A percentile compares a stretch with the other conserved stretches of the same genome.
Evolutionary conservation across 2,797 vertebrate species (phyloP).

Genomic region (Hypotaenidia philippensis): DNA sequence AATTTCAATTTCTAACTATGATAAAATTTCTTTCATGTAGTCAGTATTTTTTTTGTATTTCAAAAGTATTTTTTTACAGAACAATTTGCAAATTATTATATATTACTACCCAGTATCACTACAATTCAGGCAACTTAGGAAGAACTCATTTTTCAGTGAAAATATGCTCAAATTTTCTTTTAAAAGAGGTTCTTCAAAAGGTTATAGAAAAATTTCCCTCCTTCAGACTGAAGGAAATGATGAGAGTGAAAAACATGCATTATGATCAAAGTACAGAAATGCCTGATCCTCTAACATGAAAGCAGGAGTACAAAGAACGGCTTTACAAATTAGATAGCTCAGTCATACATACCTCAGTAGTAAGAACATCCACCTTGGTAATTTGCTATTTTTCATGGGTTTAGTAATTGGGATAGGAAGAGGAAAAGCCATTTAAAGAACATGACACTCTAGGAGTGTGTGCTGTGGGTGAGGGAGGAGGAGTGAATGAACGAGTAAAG

Average conservation of each 20-base stretch:
- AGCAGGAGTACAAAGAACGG: not conserved
- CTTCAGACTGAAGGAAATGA: not conserved
- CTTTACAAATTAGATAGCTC: not conserved
- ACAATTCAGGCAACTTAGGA: not conserved
- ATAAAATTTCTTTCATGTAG: not conserved
- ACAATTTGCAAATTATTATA: not conserved
- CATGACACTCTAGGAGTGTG: not conserved
- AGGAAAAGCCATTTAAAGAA: not conserved
- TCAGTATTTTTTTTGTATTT: not conserved
- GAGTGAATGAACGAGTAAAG: not conserved
- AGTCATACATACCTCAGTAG: not conserved
- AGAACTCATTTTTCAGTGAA: not conserved
- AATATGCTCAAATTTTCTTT: not conserved
- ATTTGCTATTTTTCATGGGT: not conserved
- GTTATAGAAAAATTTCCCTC: not conserved
- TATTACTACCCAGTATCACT: not conserved
- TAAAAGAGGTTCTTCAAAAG: not conserved
- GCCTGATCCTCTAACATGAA: not conserved
- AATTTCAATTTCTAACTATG: not conserved
- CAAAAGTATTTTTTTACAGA: not conserved
- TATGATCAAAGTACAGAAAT: not conserved
- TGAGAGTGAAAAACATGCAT: not conserved
- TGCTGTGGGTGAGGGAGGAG: not conserved
- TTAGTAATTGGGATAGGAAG: not conserved
- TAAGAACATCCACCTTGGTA: not conserved